Base-by-base conservation (phyloP, 2,888 invertebrate genomes). In the Drosophila rubida region DNA sequence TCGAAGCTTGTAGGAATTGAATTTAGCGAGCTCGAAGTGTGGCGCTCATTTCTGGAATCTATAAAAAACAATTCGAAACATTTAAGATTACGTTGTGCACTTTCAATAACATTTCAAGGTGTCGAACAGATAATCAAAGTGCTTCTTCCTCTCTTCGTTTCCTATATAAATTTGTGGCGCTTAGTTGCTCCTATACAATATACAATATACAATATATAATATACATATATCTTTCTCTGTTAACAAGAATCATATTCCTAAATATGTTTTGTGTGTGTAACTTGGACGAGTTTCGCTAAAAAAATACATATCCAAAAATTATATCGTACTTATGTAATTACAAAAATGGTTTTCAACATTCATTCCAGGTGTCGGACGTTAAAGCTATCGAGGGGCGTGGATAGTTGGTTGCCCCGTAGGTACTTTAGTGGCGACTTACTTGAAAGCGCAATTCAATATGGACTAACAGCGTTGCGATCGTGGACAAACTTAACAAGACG, bases 391-490 rank as follows among this genome's bases (percentile, higher is more conserved):
- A 19, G 27, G 53, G 16, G 16, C n/a, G n/a, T n/a, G n/a, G n/a
- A n/a, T n/a, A n/a, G n/a, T n/a, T n/a, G n/a, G n/a, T n/a, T n/a
- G n/a, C n/a, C n/a, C n/a, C n/a, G n/a, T n/a, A n/a, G 88, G 88
- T 89, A 89, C 88, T 81, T 85, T 50, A 76, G 90, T 90, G 85
- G 88, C 90, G 88, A 81, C 87, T 82, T 89, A 44, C 65, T 63
- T 75, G 67, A 61, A 54, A 48, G n/a, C n/a, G n/a, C 30, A 35
- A 61, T 51, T 48, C 61, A 65, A 16, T 32, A 59, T 42, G 9
- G 22, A 32, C 30, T 59, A 77, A 69, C 78, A 71, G 68, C 67
- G 60, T 44, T 66, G 66, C 27, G 57, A 66, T 51, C 27, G 50
- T 57, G 54, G 59, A 59, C 68, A 87, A 87, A 83, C 84, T 75